A percentile compares a stretch with the other conserved stretches of the same genome.
These are phyloP conservation scores for Anastatus disparis DNA, from an alignment of 1,140 invertebrate species.

Conservation along the genomic window DNA sequence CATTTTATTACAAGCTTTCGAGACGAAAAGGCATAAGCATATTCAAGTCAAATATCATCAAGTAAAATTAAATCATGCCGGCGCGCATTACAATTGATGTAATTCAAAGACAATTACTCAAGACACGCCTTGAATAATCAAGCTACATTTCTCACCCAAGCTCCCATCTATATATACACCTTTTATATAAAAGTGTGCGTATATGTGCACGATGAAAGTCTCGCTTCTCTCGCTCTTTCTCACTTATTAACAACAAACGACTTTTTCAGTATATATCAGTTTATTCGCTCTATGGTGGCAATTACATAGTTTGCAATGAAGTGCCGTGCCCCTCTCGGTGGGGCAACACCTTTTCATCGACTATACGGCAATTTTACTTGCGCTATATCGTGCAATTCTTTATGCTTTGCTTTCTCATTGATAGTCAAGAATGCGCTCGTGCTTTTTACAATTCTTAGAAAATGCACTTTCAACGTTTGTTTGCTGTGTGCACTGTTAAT, in stretches of 20 bases:
- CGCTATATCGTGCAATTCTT: background rate
- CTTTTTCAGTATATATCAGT: constrained; percentile 6
- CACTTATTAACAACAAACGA: too few species aligned
- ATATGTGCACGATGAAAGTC: constrained; percentile 25
- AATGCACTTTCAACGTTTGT: too few species aligned
- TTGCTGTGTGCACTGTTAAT: too few species aligned
- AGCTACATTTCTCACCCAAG: constrained; percentile 12
- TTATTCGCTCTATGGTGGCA: background rate
- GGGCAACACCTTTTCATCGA: constrained; percentile 20
- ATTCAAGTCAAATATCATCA: background rate
- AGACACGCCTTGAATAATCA: constrained; percentile 33
- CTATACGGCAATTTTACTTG: background rate
- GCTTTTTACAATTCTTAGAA: too few species aligned
- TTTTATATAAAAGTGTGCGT: constrained; percentile 8
- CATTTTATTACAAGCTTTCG: background rate
- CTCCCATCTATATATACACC: too few species aligned
- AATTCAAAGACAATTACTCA: constrained; percentile 20
- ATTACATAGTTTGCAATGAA: constrained; percentile 29
- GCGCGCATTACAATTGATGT: constrained; percentile 16
- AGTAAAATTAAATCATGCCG: constrained; percentile 11
- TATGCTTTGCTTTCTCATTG: too few species aligned
- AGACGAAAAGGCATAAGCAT: background rate
- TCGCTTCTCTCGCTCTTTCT: too few species aligned
- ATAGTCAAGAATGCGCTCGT: too few species aligned
- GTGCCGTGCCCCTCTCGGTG: constrained; percentile 4